Evolutionary conservation across 2,888 invertebrate genomes (phyloP), one percentile per base, ranked within the genome.

Genomic region (Melanchra persicariae): DNA sequence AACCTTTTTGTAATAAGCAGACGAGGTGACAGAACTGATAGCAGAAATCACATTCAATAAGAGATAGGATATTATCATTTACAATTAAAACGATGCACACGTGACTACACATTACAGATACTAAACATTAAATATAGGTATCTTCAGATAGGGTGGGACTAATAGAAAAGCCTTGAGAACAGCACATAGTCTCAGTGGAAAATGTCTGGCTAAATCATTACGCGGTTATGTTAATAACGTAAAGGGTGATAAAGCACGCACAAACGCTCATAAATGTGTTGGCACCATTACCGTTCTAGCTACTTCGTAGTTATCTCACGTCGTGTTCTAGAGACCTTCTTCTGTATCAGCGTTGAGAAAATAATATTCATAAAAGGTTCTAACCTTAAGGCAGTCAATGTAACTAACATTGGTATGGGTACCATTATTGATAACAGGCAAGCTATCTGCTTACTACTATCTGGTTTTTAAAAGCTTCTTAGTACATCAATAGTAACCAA

Each of bases 221-320:
- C 87, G 87, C 87, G 86, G 89, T 91, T 89, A 92, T 86, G 91
- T 89, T 91, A 91, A 92, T 91, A 91, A 89, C 81, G 80, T 84
- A 82, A 76, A 87, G 85, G 85, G 88, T 88, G 94, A 94, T 94
- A 94, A 89, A 92, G 92, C 94, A 94, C 94, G 94, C 92, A 92
- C 90, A 88, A 88, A 87, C 87, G 87, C 87, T 91, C 89, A 85
- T 93, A 89, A 92, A 91, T 88, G 88, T 88, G 84, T 87, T 87
- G 84, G 87, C 87, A 88, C 87, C 84, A 87, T 87, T 83, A 85
- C 86, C 82, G 80, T 74, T 79, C 75, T 84, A 76, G 77, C 80
- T 87, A 84, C 82, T 86, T 86, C 84, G 76, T 77, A 87, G 84
- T 89, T 90, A 90, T 88, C 89, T 87, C 88, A 88, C 88, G 89